phyloP scores from a whole-genome alignment of 1,140 invertebrate genomes.

The Drosophila repletoides region DNA sequence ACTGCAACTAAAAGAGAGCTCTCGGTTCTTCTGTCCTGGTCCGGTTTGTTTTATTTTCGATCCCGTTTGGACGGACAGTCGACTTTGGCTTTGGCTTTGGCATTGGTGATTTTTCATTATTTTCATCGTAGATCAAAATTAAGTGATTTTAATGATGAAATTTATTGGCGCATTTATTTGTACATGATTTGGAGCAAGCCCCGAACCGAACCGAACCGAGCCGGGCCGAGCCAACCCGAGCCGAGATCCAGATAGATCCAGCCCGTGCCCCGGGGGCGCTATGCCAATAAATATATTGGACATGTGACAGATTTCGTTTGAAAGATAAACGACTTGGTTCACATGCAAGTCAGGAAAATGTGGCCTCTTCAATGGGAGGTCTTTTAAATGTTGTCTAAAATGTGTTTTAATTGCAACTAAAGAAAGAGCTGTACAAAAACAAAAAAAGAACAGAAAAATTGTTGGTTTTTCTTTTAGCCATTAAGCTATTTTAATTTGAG shows the following conservation, averaged over 20 bases:
- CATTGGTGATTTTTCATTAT: constrained; percentile 50
- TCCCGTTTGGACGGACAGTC: neutral
- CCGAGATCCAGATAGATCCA: neutral
- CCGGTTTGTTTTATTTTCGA: neutral
- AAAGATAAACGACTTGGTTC: constrained; percentile 29
- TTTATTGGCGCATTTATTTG: constrained; percentile 62
- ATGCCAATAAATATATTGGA: constrained; percentile 46
- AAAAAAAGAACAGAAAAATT: neutral
- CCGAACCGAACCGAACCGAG: constrained; percentile 11
- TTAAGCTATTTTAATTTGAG: too few relatives aligned
- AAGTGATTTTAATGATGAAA: constrained; percentile 68
- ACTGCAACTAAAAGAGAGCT: constrained; percentile 20
- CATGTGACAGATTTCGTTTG: constrained; percentile 45
- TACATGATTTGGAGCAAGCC: constrained; percentile 47
- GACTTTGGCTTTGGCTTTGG: constrained; percentile 26
- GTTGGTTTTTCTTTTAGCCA: too few relatives aligned
- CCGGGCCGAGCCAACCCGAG: neutral
- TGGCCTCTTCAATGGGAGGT: constrained; percentile 2
- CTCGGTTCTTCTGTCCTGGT: neutral
- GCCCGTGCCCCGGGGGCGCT: constrained; percentile 17
- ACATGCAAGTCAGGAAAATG: neutral
- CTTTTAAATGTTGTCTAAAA: neutral
- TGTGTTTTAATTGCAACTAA: neutral
- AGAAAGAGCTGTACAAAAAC: neutral
- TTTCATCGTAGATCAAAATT: constrained; percentile 62